Base-by-base conservation (phyloP, 2,888 invertebrate genomes). In the Apomyelois bistriatella region DNA sequence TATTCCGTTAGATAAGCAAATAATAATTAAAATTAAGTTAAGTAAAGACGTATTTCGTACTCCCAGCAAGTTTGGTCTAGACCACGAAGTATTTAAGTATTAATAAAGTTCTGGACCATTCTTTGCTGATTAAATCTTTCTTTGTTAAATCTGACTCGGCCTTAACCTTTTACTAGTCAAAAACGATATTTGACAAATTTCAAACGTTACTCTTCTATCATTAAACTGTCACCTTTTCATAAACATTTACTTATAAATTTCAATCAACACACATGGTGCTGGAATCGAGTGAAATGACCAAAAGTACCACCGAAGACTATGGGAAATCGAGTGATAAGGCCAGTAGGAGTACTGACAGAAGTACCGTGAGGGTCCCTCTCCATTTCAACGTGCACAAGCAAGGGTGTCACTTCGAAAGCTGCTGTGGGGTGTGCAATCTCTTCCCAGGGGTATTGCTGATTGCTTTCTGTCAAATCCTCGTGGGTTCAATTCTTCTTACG, bases 361-460 rank as follows among this genome's bases (percentile, higher is more conserved):
- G 75, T 42, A 70, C 76, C 0, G 52, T 53, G 12, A 61, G 53
- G 28, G 98, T 47, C 95, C 88, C 88, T 0, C 58, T 82, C 0
- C 88, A 88, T 57, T 89, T 87, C 52, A 49, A 82, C 0, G 66
- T 86, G 4, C 85, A 88, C 70, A 85, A 85, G 56, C 75, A 76
- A 4, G 88, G 88, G 10, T 84, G 76, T 52, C 89, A 89, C 63
- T 66, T 89, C 54, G 89, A 89, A 64, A 88, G 88, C 63, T 89
- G 88, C 70, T 89, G 89, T 48, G 89, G 89, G 0, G 58, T 88
- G 22, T 89, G 89, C 71, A 89, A 89, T 58, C 66, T 89, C 15
- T 89, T 89, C 65, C 89, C 89, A 1, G 89, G 89, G 0, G 89
- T 89, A 0, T 72, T 89, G 0, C 65, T 89, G 13, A 83, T 87